These are phyloP conservation scores for Trimorus sp. DNA, from an alignment of 2,888 invertebrate genomes.

Conservation along the genomic window DNA sequence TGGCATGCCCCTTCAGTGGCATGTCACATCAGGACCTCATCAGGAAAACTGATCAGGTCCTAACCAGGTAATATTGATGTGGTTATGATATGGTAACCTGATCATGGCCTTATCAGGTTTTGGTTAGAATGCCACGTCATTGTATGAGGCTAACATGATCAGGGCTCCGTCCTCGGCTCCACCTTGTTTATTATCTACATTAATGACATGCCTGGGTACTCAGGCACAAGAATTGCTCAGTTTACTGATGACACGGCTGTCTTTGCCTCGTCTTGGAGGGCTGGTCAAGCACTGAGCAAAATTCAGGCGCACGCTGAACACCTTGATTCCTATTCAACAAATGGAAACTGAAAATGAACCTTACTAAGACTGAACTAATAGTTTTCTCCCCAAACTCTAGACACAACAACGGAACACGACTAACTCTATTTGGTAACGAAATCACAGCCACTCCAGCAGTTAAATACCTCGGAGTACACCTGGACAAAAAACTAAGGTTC, in stretches of 20 bases:
- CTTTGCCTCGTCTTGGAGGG: not conserved
- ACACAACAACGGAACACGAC: not conserved
- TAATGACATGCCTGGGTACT: conserved; percentile 16
- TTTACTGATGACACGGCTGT: not conserved
- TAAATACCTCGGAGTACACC: conserved; percentile 10
- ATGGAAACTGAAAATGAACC: not conserved
- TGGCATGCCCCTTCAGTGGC: too few relatives aligned
- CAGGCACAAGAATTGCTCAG: conserved; percentile 1
- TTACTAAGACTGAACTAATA: not conserved
- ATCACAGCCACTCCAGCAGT: not conserved
- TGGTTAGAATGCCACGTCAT: too few relatives aligned
- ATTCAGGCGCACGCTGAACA: not conserved
- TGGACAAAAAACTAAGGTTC: conserved; percentile 3
- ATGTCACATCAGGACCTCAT: too few relatives aligned
- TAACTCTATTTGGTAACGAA: not conserved
- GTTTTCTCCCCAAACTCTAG: not conserved
- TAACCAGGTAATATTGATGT: too few relatives aligned
- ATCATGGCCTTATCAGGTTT: too few relatives aligned
- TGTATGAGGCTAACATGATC: too few relatives aligned
- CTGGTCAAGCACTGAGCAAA: too few relatives aligned
- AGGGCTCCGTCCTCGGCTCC: not conserved
- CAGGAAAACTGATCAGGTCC: too few relatives aligned
- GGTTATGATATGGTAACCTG: too few relatives aligned
- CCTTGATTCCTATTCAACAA: not conserved
- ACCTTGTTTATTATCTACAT: conserved; percentile 3